Conservation (phyloP, 2,797 vertebrate species). For the Myotis findleyi region DNA sequence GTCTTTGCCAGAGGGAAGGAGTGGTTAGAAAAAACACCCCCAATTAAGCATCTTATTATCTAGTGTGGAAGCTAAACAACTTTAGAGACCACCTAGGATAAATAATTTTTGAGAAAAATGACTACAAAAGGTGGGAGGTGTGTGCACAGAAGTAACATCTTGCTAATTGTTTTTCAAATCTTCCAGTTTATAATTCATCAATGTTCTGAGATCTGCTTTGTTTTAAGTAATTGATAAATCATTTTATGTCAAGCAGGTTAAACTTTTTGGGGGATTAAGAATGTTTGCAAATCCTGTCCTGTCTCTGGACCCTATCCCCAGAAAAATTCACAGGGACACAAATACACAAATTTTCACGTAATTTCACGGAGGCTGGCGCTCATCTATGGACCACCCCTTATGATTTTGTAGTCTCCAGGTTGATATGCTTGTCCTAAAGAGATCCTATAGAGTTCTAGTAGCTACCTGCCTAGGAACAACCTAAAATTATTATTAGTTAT, state of each 20-base stretch:
- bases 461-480: background rate
- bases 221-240: background rate
- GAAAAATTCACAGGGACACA: background rate
- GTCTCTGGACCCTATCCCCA: background rate
- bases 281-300: background rate
- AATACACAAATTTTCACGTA: background rate
- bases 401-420: background rate
- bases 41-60: background rate
- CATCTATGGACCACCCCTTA: background rate
- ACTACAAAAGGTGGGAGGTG: background rate
- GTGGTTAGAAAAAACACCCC: background rate
- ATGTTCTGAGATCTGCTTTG: background rate
- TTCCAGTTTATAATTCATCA: background rate
- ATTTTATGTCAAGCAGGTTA: background rate
- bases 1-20: background rate
- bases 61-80: background rate
- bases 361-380: background rate
- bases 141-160: background rate
- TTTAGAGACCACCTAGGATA: background rate
- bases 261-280: background rate
- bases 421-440: background rate
- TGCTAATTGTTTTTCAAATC: background rate
- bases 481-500: background rate
- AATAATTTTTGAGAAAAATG: background rate
- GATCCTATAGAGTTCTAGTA: background rate